Evolutionary conservation across 2,888 invertebrate species (phyloP).

Genomic region (Drosophila hawaiiensis): DNA sequence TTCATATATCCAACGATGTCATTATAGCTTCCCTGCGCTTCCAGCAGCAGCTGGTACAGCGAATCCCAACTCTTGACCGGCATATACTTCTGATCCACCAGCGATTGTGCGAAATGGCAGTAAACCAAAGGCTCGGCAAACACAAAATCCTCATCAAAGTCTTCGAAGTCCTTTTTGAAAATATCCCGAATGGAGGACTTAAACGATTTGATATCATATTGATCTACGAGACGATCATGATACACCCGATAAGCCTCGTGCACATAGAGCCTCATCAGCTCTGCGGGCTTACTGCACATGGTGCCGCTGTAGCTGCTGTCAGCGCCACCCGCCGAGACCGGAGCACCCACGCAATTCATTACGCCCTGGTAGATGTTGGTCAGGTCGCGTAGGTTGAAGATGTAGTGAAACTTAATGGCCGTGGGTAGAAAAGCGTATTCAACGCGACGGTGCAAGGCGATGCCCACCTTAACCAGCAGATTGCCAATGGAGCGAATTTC

Average conservation of each 20-base stretch:
- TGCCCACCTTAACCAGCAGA: conserved; percentile 88
- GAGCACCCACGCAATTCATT: conserved; percentile 91
- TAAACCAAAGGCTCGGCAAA: conserved; percentile 92
- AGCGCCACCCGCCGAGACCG: conserved; percentile 41
- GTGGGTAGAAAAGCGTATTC: conserved; percentile 94
- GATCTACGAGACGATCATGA: conserved; percentile 95
- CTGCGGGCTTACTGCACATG: conserved; percentile 88
- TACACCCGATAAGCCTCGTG: conserved; percentile 97
- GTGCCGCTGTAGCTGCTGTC: conserved; percentile 67
- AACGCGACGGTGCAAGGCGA: conserved; percentile 92
- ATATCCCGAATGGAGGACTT: conserved; percentile 90
- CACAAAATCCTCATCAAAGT: conserved; percentile 91
- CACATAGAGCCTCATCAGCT: conserved; percentile 93
- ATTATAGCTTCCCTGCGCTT: conserved; percentile 94
- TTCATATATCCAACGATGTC: conserved; percentile 97
- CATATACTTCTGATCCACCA: conserved; percentile 92
- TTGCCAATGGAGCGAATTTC: conserved; percentile 79
- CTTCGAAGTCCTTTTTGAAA: conserved; percentile 92
- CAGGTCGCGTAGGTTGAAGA: conserved; percentile 96
- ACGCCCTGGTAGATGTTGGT: conserved; percentile 98
- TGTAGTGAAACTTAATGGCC: conserved; percentile 97
- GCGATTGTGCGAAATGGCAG: conserved; percentile 96
- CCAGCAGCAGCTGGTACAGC: conserved; percentile 91
- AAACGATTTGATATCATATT: conserved; percentile 91
- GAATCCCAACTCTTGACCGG: conserved; percentile 91